phyloP scores from a whole-genome alignment of 2,113 vertebrate species.

The Calypte anna region DNA sequence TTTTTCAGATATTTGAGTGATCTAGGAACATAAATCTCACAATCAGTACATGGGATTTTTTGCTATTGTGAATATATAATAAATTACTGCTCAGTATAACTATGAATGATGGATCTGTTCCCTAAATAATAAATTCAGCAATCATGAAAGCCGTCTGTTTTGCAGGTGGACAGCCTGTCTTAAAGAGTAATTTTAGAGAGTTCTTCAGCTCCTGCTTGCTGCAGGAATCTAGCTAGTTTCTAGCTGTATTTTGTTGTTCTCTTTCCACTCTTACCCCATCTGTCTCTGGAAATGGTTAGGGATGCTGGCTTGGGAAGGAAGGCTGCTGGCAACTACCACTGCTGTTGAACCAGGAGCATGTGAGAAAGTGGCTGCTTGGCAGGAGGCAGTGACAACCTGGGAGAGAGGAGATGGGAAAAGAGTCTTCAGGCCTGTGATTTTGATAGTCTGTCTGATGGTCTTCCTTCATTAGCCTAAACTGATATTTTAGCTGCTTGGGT shows the following conservation, averaged over 20 bases:
- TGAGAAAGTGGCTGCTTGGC: not conserved
- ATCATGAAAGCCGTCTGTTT: not conserved
- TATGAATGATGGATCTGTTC: not conserved
- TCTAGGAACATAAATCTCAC: not conserved
- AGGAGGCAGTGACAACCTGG: not conserved
- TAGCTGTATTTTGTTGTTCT: not conserved
- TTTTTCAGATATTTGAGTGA: slow-evolving; percentile 25
- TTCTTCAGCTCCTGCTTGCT: not conserved
- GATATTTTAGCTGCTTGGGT: not conserved
- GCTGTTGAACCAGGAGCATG: not conserved
- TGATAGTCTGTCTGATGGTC: not conserved
- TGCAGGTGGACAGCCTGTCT: slow-evolving; percentile 11
- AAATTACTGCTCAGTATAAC: not conserved
- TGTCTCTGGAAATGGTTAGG: not conserved
- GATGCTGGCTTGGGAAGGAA: not conserved
- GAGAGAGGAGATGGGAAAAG: not conserved
- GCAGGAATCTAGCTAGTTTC: not conserved
- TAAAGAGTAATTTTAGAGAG: not conserved
- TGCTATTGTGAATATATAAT: slow-evolving; percentile 7
- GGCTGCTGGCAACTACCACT: not conserved
- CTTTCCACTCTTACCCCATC: not conserved
- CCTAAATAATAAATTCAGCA: slow-evolving; percentile 36
- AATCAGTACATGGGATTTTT: not conserved
- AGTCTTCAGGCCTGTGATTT: not conserved
- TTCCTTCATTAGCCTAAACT: not conserved